Evolutionary conservation across 2,113 vertebrate genomes (phyloP), one percentile per base, ranked within the genome.

Genomic region (Zapornia atra): DNA sequence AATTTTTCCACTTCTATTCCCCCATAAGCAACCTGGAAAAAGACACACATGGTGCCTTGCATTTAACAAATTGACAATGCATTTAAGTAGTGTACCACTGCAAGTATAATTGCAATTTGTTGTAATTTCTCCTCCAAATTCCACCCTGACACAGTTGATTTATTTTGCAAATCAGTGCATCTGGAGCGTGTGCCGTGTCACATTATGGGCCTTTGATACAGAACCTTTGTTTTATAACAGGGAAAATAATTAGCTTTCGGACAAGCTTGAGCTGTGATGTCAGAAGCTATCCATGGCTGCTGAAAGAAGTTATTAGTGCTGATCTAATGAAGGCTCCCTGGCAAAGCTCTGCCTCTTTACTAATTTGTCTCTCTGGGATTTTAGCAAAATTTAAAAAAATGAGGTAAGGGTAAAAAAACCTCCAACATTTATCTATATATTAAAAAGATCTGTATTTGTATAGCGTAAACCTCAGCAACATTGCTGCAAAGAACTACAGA

Each of bases 331-430:
- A 98, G 96, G 96, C 90, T 88, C 94, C 94, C 95, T 96, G 97
- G 96, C 94, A 97, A 98, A 96, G 59, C 96, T 98, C 93, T 97
- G 97, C 95, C 96, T 98, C 95, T 96, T 97, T 97, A 68, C 97
- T 98, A 98, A 98, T 98, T 98, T 98, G 97, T 98, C 98, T 98
- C 98, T 96, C 96, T 98, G 98, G 98, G 98, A 97, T 98, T 98
- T 98, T 96, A 96, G 34, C 54, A 94, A 98, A 97, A 98, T 97
- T 96, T 6, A 15, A 51, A 97, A 94, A 96, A 97, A 89, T 16
- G 40, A 94, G 57, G 82, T 97, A 97, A 80, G 53, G 77, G 46
- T 75, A 90, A 95, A 95, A 95, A 95, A 71, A 12, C 14, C 4
- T 15, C 44, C 44, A 46, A 46, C 40, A 38, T 89, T 75, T 82